Base-by-base conservation (phyloP, 2,113 vertebrate species). In the Cavia aperea region DNA sequence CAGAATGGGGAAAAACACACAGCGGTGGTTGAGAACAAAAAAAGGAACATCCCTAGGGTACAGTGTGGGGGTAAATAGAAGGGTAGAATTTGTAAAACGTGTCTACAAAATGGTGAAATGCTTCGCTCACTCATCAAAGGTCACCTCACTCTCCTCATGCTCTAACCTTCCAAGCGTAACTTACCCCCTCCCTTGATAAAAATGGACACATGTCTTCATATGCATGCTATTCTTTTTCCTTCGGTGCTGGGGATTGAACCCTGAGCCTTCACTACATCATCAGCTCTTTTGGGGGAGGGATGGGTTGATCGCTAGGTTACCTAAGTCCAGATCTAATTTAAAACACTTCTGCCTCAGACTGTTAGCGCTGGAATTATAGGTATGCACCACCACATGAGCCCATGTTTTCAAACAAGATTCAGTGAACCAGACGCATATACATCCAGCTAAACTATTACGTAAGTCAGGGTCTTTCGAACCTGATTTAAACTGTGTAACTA, bases 41-140 rank as follows among this genome's bases (percentile, higher is more conserved):
- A 70, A 81, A 63, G 54, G 49, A n/a, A 12, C 33, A 43, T 51
- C 15, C 29, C 49, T 60, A 31, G 29, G 60, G 77, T 21, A 29
- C 7, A 54, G 5, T 2, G 6, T 10, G 9, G 4, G 13, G 4
- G 13, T 43, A 36, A 79, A 3, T 29, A 60, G 9, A 0, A 1
- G 58, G 29, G 24, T 29, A 70, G 26, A 72, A 24, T n/a, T 54
- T 90, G 26, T 4, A 10, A 62, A 7, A 16, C 19, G 4, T 29
- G 1, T 46, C 49, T 62, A 39, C 31, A 33, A 92, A 70, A 16
- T 4, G 4, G 23, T 11, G 16, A 26, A 36, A 83, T n/a, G 36
- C 31, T 58, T 58, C 6, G 15, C 51, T 10, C 19, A 18, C 1
- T 78, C 86, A 62, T 65, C 77, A 29, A 31, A 19, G 31, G 21